Base-by-base conservation (phyloP, 1,140 invertebrate genomes). In the Apis cerana region DNA sequence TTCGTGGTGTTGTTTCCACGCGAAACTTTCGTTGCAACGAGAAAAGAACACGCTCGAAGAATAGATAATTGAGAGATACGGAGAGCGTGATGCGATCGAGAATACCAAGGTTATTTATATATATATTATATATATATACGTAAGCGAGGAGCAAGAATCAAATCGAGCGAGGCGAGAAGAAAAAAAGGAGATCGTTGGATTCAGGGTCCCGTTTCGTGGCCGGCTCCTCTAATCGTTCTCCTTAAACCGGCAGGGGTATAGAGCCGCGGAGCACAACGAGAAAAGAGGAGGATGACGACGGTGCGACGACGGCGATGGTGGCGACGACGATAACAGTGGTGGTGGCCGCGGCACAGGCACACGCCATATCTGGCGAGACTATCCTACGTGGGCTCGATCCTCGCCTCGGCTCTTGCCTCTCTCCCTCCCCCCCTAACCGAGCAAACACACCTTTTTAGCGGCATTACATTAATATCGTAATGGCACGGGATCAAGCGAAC, bases 371-470 rank as follows among this genome's bases (percentile, higher is more conserved):
- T 88, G 91, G 91, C 85, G 77, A 90, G 90, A 91, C 90, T 90
- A 83, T 88, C 89, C 88, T 92, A 92, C 91, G 91, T 91, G 88
- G 89, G 90, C 89, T 88, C 89, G 85, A 82, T 85, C 90, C 78
- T 88, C 89, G 74, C 70, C 88, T 86, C 85, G 81, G 78, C 83
- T 76, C 80, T 43, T 43, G 33, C 33, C 78, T 88, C 88, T 89
- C 87, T 52, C 83, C 86, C 86, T 83, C 82, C 83, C 85, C 85
- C 75, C 83, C 59, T 84, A 89, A 85, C 89, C 91, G 88, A 88
- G 90, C 91, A 91, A 92, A 90, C 91, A 91, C 91, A 92, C 91
- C 91, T 92, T 92, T 90, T 91, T 92, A 89, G 87, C 90, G 83
- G 88, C 91, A 91, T 91, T 92, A 89, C 91, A 89, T 89, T 92